Percentiles rank a stretch among this genome's conserved stretches.
Evolutionary conservation across 2,113 vertebrate genomes (phyloP).

Genomic region (Dasyprocta punctata): DNA sequence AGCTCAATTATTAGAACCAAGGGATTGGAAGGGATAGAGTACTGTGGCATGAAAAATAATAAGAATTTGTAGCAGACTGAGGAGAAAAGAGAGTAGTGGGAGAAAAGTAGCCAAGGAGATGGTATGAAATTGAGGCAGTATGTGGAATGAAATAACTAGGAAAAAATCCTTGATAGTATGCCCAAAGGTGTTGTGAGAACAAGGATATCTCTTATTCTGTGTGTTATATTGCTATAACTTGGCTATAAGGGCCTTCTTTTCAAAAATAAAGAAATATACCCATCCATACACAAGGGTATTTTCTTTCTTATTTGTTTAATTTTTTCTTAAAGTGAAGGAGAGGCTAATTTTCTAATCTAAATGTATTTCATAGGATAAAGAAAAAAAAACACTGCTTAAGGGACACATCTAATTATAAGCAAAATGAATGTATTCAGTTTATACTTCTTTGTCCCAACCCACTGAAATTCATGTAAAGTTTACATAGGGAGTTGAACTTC

Average conservation of each 20-base stretch:
- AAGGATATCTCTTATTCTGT: background rate
- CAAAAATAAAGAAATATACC: background rate
- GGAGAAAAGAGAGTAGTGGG: background rate
- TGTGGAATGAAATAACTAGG: background rate
- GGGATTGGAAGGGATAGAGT: background rate
- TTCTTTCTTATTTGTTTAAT: slow-evolving; percentile 2
- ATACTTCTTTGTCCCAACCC: background rate
- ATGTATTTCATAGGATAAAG: background rate
- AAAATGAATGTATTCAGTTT: background rate
- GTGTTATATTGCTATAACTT: background rate
- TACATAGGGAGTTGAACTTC: background rate
- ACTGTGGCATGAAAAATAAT: background rate
- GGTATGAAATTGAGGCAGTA: background rate
- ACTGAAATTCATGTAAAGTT: background rate
- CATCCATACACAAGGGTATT: background rate
- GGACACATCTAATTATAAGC: background rate
- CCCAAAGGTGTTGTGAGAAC: background rate
- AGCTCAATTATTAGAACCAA: background rate
- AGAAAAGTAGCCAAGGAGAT: background rate
- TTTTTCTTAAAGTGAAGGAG: background rate
- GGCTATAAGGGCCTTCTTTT: background rate
- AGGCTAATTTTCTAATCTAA: background rate
- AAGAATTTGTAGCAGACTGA: background rate
- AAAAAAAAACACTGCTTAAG: background rate
- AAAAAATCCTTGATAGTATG: background rate